phyloP scores from a whole-genome alignment of 2,113 vertebrate genomes.

The Dolichallabes microphthalmus region DNA sequence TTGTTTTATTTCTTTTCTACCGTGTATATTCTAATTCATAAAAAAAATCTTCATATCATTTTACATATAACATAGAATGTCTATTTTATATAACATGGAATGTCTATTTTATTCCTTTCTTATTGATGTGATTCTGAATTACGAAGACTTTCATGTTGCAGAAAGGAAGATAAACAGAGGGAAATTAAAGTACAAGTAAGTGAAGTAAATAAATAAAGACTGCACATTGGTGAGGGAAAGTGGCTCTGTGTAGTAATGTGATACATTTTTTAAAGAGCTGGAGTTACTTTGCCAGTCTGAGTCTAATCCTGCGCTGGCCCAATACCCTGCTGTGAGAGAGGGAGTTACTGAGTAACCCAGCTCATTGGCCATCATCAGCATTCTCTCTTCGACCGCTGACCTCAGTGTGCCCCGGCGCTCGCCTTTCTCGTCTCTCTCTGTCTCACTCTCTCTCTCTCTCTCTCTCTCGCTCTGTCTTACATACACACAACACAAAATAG shows the following conservation, averaged over 20 bases:
- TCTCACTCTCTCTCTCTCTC: slow-evolving; percentile 4
- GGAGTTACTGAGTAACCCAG: slow-evolving; percentile 54
- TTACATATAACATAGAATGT: not conserved
- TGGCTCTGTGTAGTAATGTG: not conserved
- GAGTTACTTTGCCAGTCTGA: slow-evolving; percentile 22
- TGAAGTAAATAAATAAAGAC: not conserved
- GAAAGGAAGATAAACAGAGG: not conserved
- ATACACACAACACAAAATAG: not conserved
- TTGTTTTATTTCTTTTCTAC: not conserved
- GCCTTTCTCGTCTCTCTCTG: slow-evolving; percentile 38
- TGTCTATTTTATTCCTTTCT: not conserved
- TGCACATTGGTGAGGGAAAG: not conserved
- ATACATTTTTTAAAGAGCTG: not conserved
- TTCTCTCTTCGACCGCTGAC: slow-evolving; percentile 42
- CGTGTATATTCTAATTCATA: not conserved
- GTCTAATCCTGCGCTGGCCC: slow-evolving; percentile 36
- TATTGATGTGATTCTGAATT: not conserved
- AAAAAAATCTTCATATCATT: not conserved
- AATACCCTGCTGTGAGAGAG: slow-evolving; percentile 42
- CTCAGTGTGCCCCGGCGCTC: slow-evolving; percentile 37
- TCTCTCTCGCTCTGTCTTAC: slow-evolving; percentile 18
- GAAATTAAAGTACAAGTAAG: not conserved
- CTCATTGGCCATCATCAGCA: slow-evolving; percentile 37
- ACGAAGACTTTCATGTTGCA: not conserved
- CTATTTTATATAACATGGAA: not conserved